Conservation (phyloP, 2,888 invertebrate species). For the Thysanoteuthis rhombus region DNA sequence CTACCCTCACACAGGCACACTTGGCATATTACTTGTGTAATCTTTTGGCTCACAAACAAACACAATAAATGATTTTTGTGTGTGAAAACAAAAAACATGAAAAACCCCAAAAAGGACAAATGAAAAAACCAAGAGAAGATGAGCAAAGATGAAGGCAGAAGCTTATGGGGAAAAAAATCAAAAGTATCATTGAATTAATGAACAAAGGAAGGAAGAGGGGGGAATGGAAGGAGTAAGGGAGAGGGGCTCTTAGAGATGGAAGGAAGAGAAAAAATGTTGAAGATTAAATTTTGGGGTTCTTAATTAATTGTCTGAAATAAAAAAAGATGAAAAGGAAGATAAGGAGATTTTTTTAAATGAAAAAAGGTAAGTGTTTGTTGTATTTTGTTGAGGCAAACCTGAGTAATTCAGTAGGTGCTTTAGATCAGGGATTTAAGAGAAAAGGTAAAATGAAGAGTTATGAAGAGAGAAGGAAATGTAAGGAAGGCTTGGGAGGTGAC, state of each 20-base stretch:
- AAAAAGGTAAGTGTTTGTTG: background rate
- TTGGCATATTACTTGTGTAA: background rate
- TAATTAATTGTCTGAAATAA: background rate
- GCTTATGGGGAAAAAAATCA: background rate
- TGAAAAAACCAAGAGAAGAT: background rate
- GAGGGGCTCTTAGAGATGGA: background rate
- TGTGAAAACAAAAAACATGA: background rate
- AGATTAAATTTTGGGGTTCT: background rate
- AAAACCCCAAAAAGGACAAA: background rate
- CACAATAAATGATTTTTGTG: background rate
- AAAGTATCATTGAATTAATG: background rate
- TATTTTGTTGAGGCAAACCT: background rate
- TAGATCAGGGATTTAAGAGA: background rate
- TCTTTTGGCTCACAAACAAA: background rate
- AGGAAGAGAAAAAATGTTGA: background rate
- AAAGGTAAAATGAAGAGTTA: no score
- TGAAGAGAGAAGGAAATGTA: background rate
- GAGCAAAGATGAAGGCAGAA: background rate
- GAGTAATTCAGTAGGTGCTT: background rate
- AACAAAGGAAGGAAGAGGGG: background rate
- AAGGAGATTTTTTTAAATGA: background rate
- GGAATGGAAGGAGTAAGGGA: background rate
- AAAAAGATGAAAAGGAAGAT: background rate
- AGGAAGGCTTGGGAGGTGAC: background rate
- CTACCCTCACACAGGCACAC: background rate